Evolutionary conservation across 1,140 invertebrate genomes (phyloP), one percentile per base, ranked within the genome.

Genomic region (Colletes gigas): DNA sequence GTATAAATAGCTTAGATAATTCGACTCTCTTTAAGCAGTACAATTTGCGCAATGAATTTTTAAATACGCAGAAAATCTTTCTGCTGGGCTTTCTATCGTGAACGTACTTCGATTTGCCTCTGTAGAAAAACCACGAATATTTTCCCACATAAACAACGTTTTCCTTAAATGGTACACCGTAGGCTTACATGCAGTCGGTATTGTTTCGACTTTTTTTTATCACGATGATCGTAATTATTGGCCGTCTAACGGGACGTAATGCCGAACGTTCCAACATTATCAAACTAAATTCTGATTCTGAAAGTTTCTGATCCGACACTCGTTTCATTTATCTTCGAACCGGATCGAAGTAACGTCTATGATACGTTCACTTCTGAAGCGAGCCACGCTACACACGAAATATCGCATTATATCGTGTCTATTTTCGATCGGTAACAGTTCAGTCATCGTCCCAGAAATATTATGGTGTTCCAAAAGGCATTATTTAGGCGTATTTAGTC

Each of bases 261-360:
- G 15, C 15, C 3, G 10, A 9, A 19, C 57, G 4, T 19, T n/a
- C n/a, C 10, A 10, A 2, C 8, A 3, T 14, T 4, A 8, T 19
- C 14, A 19, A 7, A 65, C 52, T 12, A n/a, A 73, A 55, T 79
- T 78, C n/a, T n/a, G n/a, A n/a, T n/a, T n/a, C n/a, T n/a, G n/a
- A n/a, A n/a, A n/a, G 66, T 19, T 41, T 21, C 7, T 39, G 39
- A 44, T 47, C 17, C 67, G 60, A 71, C 47, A 65, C 39, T 65
- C 41, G 52, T 50, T 62, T 55, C 47, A 0, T 30, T 72, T 78
- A 78, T 78, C 77, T 78, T 0, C 50, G n/a, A 30, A n/a, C 50
- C 12, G 50, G 69, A 78, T 78, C 77, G 19, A 52, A 57, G 77
- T 62, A 62, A 78, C 52, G 52, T 65, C 15, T 47, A 47, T 30